Evolutionary conservation across 2,797 vertebrate species (phyloP).

Genomic region (Luscinia luscinia): DNA sequence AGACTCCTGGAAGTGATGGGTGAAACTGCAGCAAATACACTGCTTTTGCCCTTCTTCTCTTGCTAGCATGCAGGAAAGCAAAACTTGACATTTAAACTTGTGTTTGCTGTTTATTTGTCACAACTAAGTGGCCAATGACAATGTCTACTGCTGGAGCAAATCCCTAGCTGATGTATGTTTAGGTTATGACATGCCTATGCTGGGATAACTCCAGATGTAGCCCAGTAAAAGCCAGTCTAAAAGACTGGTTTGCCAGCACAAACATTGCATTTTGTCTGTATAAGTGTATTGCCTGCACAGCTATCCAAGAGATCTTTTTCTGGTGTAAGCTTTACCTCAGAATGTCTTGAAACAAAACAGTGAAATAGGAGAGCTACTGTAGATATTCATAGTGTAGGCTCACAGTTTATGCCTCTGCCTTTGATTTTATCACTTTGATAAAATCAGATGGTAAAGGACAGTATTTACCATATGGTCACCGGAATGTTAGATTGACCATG

Average conservation of each 20-base stretch:
- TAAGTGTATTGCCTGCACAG: not conserved
- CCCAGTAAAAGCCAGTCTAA: not conserved
- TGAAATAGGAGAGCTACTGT: not conserved
- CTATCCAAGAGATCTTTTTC: not conserved
- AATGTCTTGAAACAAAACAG: not conserved
- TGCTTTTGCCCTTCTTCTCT: not conserved
- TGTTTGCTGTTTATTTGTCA: not conserved
- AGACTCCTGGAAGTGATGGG: not conserved
- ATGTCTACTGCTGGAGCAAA: not conserved
- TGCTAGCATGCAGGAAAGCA: not conserved
- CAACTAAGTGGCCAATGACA: not conserved
- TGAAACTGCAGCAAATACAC: not conserved
- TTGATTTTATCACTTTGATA: not conserved
- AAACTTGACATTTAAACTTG: not conserved
- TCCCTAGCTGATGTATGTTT: accelerated
- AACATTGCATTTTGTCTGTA: not conserved
- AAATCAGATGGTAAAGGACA: not conserved
- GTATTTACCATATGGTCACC: not conserved
- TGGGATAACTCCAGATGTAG: not conserved
- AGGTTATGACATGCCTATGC: not conserved
- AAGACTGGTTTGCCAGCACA: not conserved
- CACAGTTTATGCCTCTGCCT: not conserved
- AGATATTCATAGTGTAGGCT: not conserved
- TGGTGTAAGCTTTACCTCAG: not conserved
- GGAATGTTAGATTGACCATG: not conserved